Evolutionary conservation across 2,888 invertebrate species (phyloP).

Genomic region (Hirtodrosophila histrioides): DNA sequence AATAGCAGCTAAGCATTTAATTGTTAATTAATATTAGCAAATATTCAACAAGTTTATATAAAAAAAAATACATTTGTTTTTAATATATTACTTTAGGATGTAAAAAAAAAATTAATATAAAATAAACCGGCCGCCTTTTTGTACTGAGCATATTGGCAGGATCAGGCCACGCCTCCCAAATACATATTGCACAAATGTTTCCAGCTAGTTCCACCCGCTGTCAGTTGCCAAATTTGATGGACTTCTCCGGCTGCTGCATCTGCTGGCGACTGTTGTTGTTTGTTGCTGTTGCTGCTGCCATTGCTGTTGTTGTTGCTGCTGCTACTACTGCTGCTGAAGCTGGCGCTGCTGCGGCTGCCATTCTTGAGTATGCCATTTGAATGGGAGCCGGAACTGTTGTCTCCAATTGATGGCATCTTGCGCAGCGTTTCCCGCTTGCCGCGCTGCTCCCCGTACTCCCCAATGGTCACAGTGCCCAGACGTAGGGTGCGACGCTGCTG

Average conservation of each 20-base stretch:
- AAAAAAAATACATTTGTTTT: slow-evolving; percentile 18
- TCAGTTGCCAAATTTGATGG: slow-evolving; percentile 83
- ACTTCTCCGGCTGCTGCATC: slow-evolving; percentile 76
- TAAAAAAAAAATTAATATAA: slow-evolving; percentile 32
- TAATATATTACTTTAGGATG: slow-evolving; percentile 7
- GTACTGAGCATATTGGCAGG: slow-evolving; percentile 32
- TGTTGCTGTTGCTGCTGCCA: slow-evolving; percentile 44
- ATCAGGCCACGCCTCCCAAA: slow-evolving; percentile 17
- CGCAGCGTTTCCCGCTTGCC: slow-evolving; percentile 65
- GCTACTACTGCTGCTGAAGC: slow-evolving; percentile 59
- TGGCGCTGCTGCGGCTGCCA: slow-evolving; percentile 67
- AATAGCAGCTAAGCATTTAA: slow-evolving; percentile 41
- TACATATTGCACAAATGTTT: slow-evolving; percentile 54
- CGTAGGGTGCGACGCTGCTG: slow-evolving; percentile 85
- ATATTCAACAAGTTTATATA: slow-evolving; percentile 62
- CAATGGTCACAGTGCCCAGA: slow-evolving; percentile 89
- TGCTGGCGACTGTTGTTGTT: slow-evolving; percentile 33
- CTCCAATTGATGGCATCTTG: slow-evolving; percentile 42
- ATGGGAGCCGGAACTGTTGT: slow-evolving; percentile 16
- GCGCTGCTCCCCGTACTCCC: slow-evolving; percentile 87
- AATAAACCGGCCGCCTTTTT: slow-evolving; percentile 25
- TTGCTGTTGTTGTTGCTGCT: slow-evolving; percentile 41
- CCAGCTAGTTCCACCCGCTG: slow-evolving; percentile 1
- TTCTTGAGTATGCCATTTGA: slow-evolving; percentile 86
- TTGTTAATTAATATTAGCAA: slow-evolving; percentile 63